Evolutionary conservation across 2,888 invertebrate species (phyloP).

Genomic region (Drosophila emarginata): DNA sequence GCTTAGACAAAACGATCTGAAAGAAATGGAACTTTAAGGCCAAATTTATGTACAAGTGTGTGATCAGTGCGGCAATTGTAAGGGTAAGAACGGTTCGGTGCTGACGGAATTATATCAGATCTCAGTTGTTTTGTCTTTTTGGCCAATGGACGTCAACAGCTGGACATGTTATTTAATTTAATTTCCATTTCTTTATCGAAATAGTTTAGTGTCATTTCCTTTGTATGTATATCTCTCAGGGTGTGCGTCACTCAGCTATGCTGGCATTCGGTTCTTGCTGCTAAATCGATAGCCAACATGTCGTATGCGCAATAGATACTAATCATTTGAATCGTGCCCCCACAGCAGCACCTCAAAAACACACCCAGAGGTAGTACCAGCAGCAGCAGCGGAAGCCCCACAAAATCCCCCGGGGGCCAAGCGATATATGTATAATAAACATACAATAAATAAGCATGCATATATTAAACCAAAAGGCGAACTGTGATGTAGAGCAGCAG

Average conservation of each 20-base stretch:
- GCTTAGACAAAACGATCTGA: too few species aligned
- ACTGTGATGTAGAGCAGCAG: conserved; percentile 10
- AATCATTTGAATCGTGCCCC: conserved; percentile 34
- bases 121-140: conserved; percentile 22
- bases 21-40: too few species aligned
- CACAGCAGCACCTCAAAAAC: conserved; percentile 34
- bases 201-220: conserved; percentile 54
- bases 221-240: conserved; percentile 39
- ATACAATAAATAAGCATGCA: conserved; percentile 37
- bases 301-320: conserved; percentile 42
- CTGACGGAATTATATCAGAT: background rate
- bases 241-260: conserved; percentile 26
- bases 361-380: conserved; percentile 26
- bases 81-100: background rate
- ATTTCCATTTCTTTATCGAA: conserved; percentile 58
- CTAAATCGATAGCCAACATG: conserved; percentile 46
- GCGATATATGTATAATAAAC: conserved; percentile 45
- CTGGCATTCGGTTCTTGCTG: conserved; percentile 42
- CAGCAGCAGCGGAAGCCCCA: conserved; percentile 21
- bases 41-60: too few species aligned
- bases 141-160: conserved; percentile 69
- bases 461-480: conserved; percentile 16
- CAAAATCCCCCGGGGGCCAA: background rate
- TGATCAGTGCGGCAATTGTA: background rate
- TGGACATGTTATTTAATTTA: conserved; percentile 69